Base-by-base conservation (phyloP, 2,888 invertebrate genomes). In the Heteromurus nitidus region DNA sequence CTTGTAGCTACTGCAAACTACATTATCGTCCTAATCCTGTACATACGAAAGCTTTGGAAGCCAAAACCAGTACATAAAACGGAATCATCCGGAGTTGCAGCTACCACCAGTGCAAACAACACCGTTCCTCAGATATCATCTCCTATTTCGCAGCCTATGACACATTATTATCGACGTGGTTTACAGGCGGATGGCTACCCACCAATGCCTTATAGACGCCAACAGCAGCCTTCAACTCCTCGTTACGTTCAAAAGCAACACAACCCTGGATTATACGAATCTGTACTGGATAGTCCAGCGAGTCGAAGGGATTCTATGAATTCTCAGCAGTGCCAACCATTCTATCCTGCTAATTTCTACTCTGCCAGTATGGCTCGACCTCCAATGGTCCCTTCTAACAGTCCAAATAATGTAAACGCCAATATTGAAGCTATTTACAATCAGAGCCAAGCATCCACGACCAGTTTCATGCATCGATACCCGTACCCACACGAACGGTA, bases 1-100 rank as follows among this genome's bases (percentile, higher is more conserved):
- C 68, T 83, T 11, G 68, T 83, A n/a, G 83, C 83, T 28, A 83
- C 83, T n/a, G 47, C 70, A 13, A 83, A 83, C 42, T 83, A 83
- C 42, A 73, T 83, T 9, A 55, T 83, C 20, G 80, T 83, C 16
- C 50, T 83, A 16, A 67, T 83, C 20, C 36, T 83, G n/a, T 83
- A 83, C 72, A 58, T 80, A 3, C 24, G 80, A 55, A 83, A 83
- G 18, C 47, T 83, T 16, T 83, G 75, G 76, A 80, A 74, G 20
- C 70, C 69, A 7, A 79, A 79, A 44, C 74, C 58, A 5, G 68
- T 64, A 0, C 64, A 69, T 36, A 68, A 74, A 53, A n/a, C 69
- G 5, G 74, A 50, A 7, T 47, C n/a, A n/a, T 13, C 60, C 18
- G 53, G 44, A n/a, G 28, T 44, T 1, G n/a, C 20, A 2, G 20